phyloP scores from a whole-genome alignment of 2,113 vertebrate genomes.

The Corythornis madagascariensis region DNA sequence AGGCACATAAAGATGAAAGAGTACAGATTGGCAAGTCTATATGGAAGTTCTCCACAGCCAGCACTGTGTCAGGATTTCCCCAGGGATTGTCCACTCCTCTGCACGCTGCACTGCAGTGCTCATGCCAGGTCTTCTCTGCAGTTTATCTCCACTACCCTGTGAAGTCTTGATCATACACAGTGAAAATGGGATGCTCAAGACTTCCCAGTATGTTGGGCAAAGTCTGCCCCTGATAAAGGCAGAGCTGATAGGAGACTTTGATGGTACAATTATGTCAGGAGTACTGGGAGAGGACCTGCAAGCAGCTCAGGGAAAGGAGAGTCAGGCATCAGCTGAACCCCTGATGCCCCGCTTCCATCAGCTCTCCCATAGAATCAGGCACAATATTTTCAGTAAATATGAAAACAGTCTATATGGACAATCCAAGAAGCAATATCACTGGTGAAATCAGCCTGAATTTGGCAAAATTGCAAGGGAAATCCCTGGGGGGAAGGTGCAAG shows the following conservation, averaged over 20 bases:
- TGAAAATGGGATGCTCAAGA: neutral
- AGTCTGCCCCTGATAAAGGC: neutral
- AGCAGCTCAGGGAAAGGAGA: neutral
- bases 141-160: neutral
- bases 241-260: neutral
- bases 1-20: conserved; percentile 56
- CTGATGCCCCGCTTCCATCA: neutral
- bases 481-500: neutral
- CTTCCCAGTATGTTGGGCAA: neutral
- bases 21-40: neutral
- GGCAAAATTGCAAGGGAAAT: neutral
- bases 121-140: neutral
- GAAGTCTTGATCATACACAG: neutral
- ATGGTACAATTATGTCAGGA: rapidly evolving
- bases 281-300: neutral
- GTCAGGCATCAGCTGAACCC: neutral
- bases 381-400: neutral
- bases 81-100: neutral
- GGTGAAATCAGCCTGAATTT: neutral
- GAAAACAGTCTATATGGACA: neutral
- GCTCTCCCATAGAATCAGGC: neutral
- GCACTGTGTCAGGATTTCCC: neutral
- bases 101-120: neutral
- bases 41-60: conserved; percentile 8
- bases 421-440: neutral